Conservation (phyloP, 2,113 vertebrate species). For the Lichenostomus cassidix region DNA sequence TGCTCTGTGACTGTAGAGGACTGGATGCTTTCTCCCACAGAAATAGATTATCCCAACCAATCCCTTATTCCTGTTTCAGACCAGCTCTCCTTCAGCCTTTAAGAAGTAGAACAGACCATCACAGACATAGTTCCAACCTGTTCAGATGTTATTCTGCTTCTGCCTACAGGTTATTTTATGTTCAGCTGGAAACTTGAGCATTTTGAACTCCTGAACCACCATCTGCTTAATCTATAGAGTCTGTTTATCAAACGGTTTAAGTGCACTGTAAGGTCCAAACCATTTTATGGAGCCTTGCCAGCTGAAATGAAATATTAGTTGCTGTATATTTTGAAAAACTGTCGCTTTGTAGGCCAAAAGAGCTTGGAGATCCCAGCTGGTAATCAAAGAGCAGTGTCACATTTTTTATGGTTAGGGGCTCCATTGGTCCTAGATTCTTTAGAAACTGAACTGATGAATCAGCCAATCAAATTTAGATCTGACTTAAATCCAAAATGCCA, state of each 20-base stretch:
- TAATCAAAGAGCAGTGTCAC: conserved; percentile 15
- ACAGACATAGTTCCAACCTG: conserved; percentile 28
- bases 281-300: conserved; percentile 48
- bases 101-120: conserved; percentile 13
- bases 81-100: not conserved
- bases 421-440: not conserved
- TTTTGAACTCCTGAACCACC: conserved; percentile 56
- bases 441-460: conserved; percentile 38
- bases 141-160: conserved; percentile 57
- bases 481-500: not conserved
- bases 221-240: conserved; percentile 38
- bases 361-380: conserved; percentile 27
- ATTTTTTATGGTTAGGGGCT: conserved; percentile 44
- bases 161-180: conserved; percentile 57
- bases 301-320: conserved; percentile 61
- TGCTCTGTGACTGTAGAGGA: not conserved
- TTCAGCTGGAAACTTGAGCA: conserved; percentile 36
- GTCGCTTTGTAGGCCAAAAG: conserved; percentile 38
- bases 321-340: conserved; percentile 49
- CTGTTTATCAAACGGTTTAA: conserved; percentile 42
- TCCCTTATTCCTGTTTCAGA: not conserved
- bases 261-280: conserved; percentile 50
- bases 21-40: not conserved
- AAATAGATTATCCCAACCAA: not conserved
- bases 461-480: conserved; percentile 35